Evolutionary conservation across 2,888 invertebrate species (phyloP).

Genomic region (Drosophila stalkeri): DNA sequence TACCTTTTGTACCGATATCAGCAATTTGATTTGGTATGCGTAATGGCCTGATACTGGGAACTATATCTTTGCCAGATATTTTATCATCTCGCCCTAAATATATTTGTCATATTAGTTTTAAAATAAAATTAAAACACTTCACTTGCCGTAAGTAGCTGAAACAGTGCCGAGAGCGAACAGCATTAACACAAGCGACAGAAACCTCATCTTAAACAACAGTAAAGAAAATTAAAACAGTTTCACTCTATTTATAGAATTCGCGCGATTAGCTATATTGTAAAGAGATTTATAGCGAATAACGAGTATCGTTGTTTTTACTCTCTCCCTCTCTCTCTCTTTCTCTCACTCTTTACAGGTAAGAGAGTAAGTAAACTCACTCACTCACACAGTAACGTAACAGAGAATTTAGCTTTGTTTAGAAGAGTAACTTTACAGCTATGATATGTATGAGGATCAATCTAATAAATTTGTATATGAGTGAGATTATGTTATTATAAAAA

Average conservation of each 20-base stretch:
- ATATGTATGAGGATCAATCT: neutral
- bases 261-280: neutral
- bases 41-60: neutral
- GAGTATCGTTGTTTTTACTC: neutral
- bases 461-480: no score
- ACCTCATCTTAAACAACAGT: conserved; percentile 1
- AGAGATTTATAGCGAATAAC: neutral
- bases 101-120: neutral
- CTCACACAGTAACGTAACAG: neutral
- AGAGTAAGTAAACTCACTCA: neutral
- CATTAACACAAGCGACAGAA: neutral
- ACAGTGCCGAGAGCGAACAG: conserved; percentile 84
- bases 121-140: neutral
- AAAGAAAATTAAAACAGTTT: neutral
- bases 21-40: neutral
- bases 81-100: neutral
- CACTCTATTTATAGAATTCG: conserved; percentile 16
- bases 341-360: neutral
- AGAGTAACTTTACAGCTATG: neutral
- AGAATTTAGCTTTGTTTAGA: neutral
- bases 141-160: conserved; percentile 12
- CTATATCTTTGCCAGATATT: neutral
- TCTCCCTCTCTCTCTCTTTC: neutral
- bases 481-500: no score
- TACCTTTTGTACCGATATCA: neutral